Conservation (phyloP, 2,113 vertebrate genomes). For the Dromiciops gliroides region DNA sequence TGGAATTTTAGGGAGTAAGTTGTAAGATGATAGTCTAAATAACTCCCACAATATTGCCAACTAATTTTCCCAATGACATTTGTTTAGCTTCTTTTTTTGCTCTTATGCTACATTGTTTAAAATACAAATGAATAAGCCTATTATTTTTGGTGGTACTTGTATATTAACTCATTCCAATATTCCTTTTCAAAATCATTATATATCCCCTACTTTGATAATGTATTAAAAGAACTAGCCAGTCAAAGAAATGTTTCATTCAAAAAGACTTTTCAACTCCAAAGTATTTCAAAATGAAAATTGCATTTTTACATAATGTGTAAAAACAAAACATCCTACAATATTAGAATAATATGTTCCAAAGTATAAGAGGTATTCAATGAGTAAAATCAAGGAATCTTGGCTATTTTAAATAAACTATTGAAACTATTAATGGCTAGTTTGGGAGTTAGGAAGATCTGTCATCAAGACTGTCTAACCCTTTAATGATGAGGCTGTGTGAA, state of each 20-base stretch:
- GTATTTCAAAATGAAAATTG: not conserved
- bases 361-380: not conserved
- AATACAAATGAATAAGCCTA: constrained; percentile 3
- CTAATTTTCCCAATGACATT: not conserved
- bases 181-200: constrained; percentile 22
- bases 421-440: not conserved
- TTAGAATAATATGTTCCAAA: not conserved
- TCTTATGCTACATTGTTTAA: constrained; percentile 13
- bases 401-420: not conserved
- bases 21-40: not conserved
- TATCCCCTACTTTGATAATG: not conserved
- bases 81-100: not conserved
- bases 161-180: constrained; percentile 12
- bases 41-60: not conserved
- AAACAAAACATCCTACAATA: not conserved
- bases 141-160: not conserved
- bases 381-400: not conserved
- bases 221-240: not conserved
- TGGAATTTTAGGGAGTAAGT: not conserved
- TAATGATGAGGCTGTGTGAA: not conserved
- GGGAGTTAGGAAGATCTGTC: not conserved
- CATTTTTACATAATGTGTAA: not conserved
- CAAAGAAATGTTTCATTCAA: not conserved
- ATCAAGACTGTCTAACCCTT: not conserved
- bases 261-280: not conserved